phyloP scores from a whole-genome alignment of 2,888 invertebrate species.

The Zygothrica quintamaculata region DNA sequence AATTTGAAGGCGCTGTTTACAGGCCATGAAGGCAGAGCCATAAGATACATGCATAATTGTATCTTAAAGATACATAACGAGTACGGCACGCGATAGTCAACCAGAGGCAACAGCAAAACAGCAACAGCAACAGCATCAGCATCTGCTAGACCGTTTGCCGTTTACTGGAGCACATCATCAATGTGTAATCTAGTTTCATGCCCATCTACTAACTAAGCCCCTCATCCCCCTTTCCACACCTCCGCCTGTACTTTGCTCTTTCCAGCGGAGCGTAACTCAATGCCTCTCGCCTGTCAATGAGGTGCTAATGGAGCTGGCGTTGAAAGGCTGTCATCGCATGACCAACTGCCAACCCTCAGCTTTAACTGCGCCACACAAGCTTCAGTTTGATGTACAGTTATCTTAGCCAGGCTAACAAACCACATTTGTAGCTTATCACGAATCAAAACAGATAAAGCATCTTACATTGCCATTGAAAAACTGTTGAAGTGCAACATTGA shows the following conservation, averaged over 20 bases:
- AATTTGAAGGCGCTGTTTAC: constrained; percentile 34
- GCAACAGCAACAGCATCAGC: constrained; percentile 15
- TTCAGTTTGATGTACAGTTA: constrained; percentile 58
- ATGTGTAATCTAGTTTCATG: constrained; percentile 44
- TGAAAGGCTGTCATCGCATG: constrained; percentile 53
- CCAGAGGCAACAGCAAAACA: constrained; percentile 16
- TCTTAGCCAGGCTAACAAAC: constrained; percentile 33
- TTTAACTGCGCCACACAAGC: constrained; percentile 9
- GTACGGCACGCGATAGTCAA: constrained; percentile 66
- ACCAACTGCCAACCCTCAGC: constrained; percentile 24
- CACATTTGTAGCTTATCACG: constrained; percentile 50
- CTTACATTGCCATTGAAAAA: constrained; percentile 13
- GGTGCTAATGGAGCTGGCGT: constrained; percentile 72
- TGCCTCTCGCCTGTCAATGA: constrained; percentile 69
- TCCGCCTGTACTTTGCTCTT: constrained; percentile 12
- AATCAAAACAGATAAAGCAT: constrained; percentile 41
- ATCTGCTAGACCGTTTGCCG: constrained; percentile 12
- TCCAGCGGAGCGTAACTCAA: constrained; percentile 60
- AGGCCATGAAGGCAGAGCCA: constrained; percentile 43
- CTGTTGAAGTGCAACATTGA: constrained; percentile 40
- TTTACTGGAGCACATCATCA: constrained; percentile 65
- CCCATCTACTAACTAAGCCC: constrained; percentile 14
- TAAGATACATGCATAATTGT: constrained; percentile 49
- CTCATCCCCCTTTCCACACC: constrained; percentile 2
- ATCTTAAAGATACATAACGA: constrained; percentile 57